Conservation (phyloP, 2,888 invertebrate genomes). For the Tridacna gigas region DNA sequence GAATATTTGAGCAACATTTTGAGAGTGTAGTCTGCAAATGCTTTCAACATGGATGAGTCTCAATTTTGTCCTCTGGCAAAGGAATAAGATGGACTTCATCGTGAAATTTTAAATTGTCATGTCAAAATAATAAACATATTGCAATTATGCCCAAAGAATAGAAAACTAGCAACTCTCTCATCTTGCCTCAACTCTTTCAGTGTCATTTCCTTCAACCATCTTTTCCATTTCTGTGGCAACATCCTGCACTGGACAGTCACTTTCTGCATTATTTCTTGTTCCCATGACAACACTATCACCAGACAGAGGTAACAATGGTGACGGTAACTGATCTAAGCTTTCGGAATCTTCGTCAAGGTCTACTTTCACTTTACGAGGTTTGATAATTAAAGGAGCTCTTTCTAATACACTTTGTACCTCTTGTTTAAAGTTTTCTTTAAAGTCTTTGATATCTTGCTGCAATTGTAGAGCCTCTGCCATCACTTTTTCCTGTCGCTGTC, state of each 20-base stretch:
- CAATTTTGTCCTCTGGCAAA: too few relatives aligned
- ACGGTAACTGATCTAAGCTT: constrained; percentile 87
- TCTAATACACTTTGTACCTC: constrained; percentile 90
- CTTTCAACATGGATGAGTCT: too few relatives aligned
- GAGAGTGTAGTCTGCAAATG: too few relatives aligned
- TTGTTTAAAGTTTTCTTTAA: constrained; percentile 90
- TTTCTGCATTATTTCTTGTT: constrained; percentile 54
- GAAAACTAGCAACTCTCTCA: constrained; percentile 16
- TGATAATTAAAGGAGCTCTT: constrained; percentile 88
- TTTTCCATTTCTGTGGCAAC: constrained; percentile 25
- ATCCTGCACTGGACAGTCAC: constrained; percentile 44
- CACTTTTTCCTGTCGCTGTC: constrained; percentile 88
- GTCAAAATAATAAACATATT: not conserved
- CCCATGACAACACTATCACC: constrained; percentile 56
- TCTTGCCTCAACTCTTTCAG: constrained; percentile 30
- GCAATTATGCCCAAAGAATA: not conserved
- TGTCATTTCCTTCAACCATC: constrained; percentile 11
- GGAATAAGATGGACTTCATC: too few relatives aligned
- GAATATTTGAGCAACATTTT: too few relatives aligned
- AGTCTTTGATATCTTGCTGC: constrained; percentile 89
- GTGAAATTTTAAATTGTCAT: too few relatives aligned
- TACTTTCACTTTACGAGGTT: constrained; percentile 86
- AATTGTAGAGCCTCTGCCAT: constrained; percentile 89
- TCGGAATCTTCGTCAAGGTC: constrained; percentile 88
- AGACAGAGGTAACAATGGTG: constrained; percentile 86